These are phyloP conservation scores for Plectropomus leopardus DNA, from an alignment of 2,113 vertebrate genomes.

Conservation along the genomic window DNA sequence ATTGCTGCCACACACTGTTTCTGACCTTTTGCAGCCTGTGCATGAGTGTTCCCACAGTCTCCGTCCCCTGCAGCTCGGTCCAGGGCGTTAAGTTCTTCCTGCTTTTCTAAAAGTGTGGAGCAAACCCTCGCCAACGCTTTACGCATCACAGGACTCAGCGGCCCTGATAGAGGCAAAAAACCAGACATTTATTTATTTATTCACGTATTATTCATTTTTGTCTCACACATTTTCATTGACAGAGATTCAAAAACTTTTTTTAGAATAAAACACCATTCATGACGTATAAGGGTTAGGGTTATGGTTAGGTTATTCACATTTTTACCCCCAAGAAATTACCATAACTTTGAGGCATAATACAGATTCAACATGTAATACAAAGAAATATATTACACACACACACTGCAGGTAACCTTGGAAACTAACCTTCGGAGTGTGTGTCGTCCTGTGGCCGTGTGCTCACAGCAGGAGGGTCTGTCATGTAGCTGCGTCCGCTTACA, in stretches of 20 bases:
- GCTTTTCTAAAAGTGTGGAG: slow-evolving; percentile 81
- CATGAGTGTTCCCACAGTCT: slow-evolving; percentile 94
- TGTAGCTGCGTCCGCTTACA: slow-evolving; percentile 74
- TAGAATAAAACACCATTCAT: too few species aligned
- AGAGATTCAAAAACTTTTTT: too few species aligned
- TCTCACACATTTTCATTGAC: too few species aligned
- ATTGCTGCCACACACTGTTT: fast-evolving
- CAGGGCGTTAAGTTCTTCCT: slow-evolving; percentile 91
- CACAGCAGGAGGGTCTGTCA: slow-evolving; percentile 64
- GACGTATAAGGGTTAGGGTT: too few species aligned
- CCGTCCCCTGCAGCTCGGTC: slow-evolving; percentile 92
- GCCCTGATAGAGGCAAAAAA: slow-evolving; percentile 73
- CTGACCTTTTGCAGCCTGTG: slow-evolving; percentile 89
- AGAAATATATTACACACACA: not conserved
- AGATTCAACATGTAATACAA: not conserved
- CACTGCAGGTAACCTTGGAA: not conserved
- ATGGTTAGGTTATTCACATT: too few species aligned
- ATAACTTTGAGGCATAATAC: too few species aligned
- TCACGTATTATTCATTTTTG: too few species aligned
- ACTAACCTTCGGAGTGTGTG: slow-evolving; percentile 53
- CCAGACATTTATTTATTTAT: not conserved
- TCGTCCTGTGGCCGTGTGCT: slow-evolving; percentile 4
- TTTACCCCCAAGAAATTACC: too few species aligned
- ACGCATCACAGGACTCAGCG: slow-evolving; percentile 35
- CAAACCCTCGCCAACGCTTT: slow-evolving; percentile 85